Conservation (phyloP, 2,888 invertebrate species). For the Nomada fucata region DNA sequence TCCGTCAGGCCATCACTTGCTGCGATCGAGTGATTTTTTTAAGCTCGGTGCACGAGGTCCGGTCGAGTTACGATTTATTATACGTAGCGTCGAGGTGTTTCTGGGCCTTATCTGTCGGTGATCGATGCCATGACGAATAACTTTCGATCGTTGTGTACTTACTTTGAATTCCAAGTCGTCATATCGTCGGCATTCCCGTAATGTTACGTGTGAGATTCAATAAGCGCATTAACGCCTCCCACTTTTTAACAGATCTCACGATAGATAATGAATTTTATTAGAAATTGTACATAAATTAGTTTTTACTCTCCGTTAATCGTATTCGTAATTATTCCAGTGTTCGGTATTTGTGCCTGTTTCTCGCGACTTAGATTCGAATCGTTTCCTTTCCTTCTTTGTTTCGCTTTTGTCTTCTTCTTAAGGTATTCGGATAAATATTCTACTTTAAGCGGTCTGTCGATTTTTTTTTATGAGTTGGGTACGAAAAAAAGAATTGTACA, state of each 20-base stretch:
- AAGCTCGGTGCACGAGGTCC: slow-evolving; percentile 42
- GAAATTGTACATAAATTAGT: slow-evolving; percentile 21
- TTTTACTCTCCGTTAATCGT: slow-evolving; percentile 2
- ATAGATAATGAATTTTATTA: not conserved
- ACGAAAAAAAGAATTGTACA: too few species aligned
- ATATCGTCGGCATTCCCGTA: slow-evolving; percentile 22
- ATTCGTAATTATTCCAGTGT: not conserved
- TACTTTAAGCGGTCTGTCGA: not conserved
- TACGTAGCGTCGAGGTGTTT: slow-evolving; percentile 51
- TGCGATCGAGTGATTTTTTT: slow-evolving; percentile 47
- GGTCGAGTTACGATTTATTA: slow-evolving; percentile 47
- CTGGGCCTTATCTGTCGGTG: slow-evolving; percentile 77
- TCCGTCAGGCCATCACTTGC: slow-evolving; percentile 52
- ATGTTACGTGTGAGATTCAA: slow-evolving; percentile 34
- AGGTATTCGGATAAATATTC: not conserved
- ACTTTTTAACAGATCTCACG: not conserved
- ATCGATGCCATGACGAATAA: slow-evolving; percentile 71
- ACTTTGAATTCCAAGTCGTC: slow-evolving; percentile 44
- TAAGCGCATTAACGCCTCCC: not conserved
- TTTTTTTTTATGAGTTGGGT: not conserved
- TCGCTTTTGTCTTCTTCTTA: not conserved
- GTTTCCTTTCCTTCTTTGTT: not conserved
- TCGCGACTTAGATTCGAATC: not conserved
- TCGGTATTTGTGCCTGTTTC: not conserved
- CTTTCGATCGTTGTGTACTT: slow-evolving; percentile 61